Conservation (phyloP, 2,888 invertebrate genomes). For the Nemotelus nigrinus region DNA sequence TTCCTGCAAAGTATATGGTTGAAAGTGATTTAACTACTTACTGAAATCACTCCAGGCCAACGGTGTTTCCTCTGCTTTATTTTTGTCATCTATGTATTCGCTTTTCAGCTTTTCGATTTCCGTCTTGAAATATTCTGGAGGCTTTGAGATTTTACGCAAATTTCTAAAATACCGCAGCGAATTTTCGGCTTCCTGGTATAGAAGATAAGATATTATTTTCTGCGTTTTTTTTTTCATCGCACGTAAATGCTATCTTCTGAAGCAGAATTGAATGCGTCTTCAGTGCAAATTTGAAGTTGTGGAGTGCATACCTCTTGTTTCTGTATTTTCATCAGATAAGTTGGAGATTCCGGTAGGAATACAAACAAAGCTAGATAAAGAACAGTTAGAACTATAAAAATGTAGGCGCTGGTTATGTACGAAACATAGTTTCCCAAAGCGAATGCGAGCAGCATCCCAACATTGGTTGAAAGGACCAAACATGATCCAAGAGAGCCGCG, state of each 20-base stretch:
- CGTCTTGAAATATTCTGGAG: constrained; percentile 56
- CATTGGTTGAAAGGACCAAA: constrained; percentile 59
- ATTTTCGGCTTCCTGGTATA: constrained; percentile 58
- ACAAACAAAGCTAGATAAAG: constrained; percentile 57
- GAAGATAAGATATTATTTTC: no score
- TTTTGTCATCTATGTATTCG: constrained; percentile 51
- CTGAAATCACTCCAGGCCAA: constrained; percentile 59
- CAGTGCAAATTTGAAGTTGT: no score
- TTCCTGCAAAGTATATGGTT: neutral
- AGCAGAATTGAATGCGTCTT: no score
- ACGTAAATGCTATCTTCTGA: neutral
- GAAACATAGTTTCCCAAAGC: constrained; percentile 58
- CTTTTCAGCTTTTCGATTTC: constrained; percentile 59
- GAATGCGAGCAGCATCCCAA: constrained; percentile 59
- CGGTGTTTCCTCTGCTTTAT: constrained; percentile 41
- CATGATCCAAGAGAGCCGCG: constrained; percentile 62
- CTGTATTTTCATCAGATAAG: constrained; percentile 56
- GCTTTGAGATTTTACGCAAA: constrained; percentile 54
- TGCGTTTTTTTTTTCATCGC: neutral
- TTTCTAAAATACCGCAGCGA: constrained; percentile 61
- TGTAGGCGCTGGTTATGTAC: constrained; percentile 57
- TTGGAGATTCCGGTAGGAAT: constrained; percentile 63
- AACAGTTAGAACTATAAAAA: constrained; percentile 55
- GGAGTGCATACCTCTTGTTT: constrained; percentile 53
- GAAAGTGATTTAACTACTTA: constrained; percentile 50